phyloP scores from a whole-genome alignment of 2,888 invertebrate genomes.

The Drosophila koepferae region DNA sequence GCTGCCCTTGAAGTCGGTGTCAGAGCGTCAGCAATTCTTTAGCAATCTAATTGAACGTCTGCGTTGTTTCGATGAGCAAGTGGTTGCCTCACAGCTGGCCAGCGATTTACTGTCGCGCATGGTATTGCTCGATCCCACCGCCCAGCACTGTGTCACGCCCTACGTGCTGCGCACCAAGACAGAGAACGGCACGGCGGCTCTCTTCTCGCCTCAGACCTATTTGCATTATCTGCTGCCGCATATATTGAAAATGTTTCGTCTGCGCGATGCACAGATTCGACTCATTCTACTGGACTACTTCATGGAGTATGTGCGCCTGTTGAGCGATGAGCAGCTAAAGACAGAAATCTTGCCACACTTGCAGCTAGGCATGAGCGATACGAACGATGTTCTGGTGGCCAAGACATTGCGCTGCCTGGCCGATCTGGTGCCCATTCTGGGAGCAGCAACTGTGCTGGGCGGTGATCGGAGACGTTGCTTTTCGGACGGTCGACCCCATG shows the following conservation, averaged over 20 bases:
- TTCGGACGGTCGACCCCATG: constrained; percentile 92
- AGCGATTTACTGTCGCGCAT: constrained; percentile 92
- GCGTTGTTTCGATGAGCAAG: constrained; percentile 90
- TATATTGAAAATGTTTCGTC: constrained; percentile 92
- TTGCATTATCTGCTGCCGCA: constrained; percentile 91
- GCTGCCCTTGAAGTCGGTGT: constrained; percentile 91
- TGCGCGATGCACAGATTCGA: constrained; percentile 93
- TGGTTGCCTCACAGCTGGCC: constrained; percentile 93
- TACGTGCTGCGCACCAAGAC: constrained; percentile 86
- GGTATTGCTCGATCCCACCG: constrained; percentile 93
- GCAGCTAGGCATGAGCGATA: constrained; percentile 94
- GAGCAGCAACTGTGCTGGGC: constrained; percentile 94
- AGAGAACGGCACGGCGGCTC: constrained; percentile 86
- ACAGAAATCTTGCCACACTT: constrained; percentile 94
- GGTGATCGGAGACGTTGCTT: constrained; percentile 92
- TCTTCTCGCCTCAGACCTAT: constrained; percentile 90
- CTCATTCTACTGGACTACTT: constrained; percentile 92
- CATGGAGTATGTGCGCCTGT: constrained; percentile 90
- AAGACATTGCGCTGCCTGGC: constrained; percentile 93
- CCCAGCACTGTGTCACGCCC: constrained; percentile 86
- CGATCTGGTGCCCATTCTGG: constrained; percentile 92
- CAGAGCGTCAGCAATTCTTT: constrained; percentile 93
- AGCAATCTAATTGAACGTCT: constrained; percentile 89
- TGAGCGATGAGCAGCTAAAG: constrained; percentile 91
- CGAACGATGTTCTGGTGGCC: constrained; percentile 92